Conservation (phyloP, 2,113 vertebrate species). For the Manacus vitellinus region DNA sequence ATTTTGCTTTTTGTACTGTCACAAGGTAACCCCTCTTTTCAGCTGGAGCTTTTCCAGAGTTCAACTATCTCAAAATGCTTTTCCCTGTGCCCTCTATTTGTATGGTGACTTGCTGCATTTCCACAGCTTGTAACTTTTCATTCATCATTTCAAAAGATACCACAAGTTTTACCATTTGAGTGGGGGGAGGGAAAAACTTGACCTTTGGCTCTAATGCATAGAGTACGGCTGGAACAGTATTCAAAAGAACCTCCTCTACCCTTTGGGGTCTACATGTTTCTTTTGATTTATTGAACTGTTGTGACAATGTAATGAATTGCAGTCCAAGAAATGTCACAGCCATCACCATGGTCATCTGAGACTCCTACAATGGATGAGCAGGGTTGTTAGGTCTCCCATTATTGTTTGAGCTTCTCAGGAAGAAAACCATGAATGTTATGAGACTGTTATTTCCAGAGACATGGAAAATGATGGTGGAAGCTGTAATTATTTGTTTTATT, state of each 20-base stretch:
- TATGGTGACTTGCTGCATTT: background rate
- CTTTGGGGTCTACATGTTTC: conserved; percentile 3
- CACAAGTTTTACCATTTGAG: background rate
- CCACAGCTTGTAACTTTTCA: background rate
- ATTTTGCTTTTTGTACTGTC: background rate
- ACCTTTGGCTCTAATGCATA: background rate
- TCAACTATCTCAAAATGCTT: background rate
- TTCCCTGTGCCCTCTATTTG: background rate
- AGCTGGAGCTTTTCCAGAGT: background rate
- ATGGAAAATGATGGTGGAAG: background rate
- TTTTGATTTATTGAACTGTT: conserved; percentile 59
- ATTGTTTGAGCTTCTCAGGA: background rate
- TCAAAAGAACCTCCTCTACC: background rate
- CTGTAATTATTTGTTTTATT: background rate
- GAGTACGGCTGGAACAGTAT: background rate
- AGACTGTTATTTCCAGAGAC: background rate
- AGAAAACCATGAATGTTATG: background rate
- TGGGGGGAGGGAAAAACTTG: background rate
- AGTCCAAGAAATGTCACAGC: conserved; percentile 15
- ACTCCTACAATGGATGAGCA: background rate
- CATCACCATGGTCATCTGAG: background rate
- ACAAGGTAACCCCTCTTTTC: background rate
- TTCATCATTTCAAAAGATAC: conserved; percentile 7
- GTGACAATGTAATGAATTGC: conserved; percentile 32
- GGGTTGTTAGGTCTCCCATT: background rate